Conservation (phyloP, 1,140 invertebrate genomes). For the Drosophila seguyi region DNA sequence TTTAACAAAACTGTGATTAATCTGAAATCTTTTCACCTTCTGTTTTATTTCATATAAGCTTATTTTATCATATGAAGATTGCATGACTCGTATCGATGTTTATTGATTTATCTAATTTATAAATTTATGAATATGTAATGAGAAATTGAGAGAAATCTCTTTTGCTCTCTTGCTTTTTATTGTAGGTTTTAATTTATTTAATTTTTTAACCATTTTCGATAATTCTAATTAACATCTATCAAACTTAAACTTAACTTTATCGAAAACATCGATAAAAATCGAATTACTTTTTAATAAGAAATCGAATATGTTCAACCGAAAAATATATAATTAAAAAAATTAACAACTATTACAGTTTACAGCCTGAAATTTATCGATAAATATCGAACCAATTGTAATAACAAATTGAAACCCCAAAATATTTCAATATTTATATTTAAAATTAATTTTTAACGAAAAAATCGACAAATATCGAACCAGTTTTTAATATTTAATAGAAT, state of each 20-base stretch:
- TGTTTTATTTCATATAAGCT: not conserved
- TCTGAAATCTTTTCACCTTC: not conserved
- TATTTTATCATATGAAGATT: not conserved
- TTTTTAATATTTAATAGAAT: not conserved
- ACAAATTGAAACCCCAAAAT: too few species aligned
- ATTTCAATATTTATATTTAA: too few species aligned
- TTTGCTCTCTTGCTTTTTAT: too few species aligned
- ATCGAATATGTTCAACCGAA: not conserved
- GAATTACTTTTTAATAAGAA: not conserved
- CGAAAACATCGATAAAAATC: not conserved
- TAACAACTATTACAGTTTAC: not conserved
- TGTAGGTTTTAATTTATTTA: too few species aligned
- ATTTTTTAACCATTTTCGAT: too few species aligned
- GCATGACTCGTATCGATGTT: not conserved
- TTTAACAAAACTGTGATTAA: not conserved
- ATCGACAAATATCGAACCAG: not conserved
- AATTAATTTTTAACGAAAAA: too few species aligned
- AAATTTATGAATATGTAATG: not conserved
- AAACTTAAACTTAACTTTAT: not conserved
- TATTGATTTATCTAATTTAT: not conserved
- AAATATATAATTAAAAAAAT: not conserved
- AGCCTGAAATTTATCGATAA: too few species aligned
- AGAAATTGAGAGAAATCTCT: too few species aligned
- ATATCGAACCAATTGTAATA: too few species aligned
- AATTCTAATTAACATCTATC: too few species aligned